Evolutionary conservation across 2,888 invertebrate species (phyloP), one percentile per base, ranked within the genome.

Genomic region (Trichogramma evanescens): DNA sequence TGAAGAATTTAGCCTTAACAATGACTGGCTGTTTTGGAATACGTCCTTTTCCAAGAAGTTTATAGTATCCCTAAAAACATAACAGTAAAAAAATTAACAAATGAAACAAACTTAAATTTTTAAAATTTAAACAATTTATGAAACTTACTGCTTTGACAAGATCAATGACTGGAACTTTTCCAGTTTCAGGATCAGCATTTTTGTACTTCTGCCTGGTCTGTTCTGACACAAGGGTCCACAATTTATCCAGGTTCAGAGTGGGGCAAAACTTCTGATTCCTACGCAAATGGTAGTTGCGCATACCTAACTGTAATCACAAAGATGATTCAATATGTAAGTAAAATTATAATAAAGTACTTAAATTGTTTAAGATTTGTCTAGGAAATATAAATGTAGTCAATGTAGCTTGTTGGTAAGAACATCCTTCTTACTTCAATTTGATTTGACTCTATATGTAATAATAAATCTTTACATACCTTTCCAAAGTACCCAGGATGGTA

Each of bases 401-500:
- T 26, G 26, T 26, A 26, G 26, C 26, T 26, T 26, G 26, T 2
- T 26, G 26, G 26, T 26, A 26, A 26, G 3, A 26, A 26, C 26
- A 45, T 53, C 1, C 8, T 10, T 13, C 5, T 38, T 2, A 26
- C 26, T 26, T 26, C 3, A 26, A 26, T 26, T 1, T 26, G 26
- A 26, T 26, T 26, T 26, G 26, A 26, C 26, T 26, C 26, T 26
- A 26, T 26, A 26, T 2, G 3, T 26, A 26, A 26, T 26, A 2
- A 26, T 26, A 51, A 6, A 42, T 9, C 41, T 39, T 42, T 49
- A 44, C 42, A 74, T 75, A 89, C 89, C 87, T 99, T 99, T 80
- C 99, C 99, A 77, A 99, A 99, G 82, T 99, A 99, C 74, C 99
- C 99, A 67, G 99, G 99, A 87, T 97, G 96, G 86, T 99, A 99